A percentile compares a stretch with the other conserved stretches of the same genome.
Conservation (phyloP, 2,113 vertebrate genomes). For the Peromyscus maniculatus region DNA sequence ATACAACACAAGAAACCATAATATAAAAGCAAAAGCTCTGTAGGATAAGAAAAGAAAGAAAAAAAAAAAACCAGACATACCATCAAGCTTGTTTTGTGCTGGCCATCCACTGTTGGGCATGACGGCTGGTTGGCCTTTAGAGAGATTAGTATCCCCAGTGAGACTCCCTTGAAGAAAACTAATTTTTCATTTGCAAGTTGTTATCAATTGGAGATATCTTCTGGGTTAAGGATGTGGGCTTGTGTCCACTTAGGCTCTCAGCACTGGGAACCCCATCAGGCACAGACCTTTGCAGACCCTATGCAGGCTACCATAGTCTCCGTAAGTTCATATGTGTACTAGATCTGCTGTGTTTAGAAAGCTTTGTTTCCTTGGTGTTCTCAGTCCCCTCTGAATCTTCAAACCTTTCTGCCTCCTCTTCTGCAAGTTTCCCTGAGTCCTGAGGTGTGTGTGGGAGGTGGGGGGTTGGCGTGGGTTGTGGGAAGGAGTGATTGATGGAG, state of each 20-base stretch:
- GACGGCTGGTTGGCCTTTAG: neutral
- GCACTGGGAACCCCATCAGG: too few relatives aligned
- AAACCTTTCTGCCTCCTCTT: neutral
- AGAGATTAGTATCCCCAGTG: neutral
- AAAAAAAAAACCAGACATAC: neutral
- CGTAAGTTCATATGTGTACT: neutral
- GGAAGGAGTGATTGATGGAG: neutral
- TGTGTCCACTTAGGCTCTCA: too few relatives aligned
- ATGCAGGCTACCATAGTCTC: neutral
- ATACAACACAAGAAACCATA: neutral
- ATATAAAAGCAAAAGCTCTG: neutral
- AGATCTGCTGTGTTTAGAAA: neutral
- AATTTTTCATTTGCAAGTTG: too few relatives aligned
- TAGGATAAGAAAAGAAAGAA: neutral
- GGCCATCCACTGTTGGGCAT: neutral
- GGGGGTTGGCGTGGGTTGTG: accelerated
- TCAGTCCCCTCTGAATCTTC: neutral
- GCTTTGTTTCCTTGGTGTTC: neutral
- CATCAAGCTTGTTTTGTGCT: neutral
- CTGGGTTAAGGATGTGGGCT: too few relatives aligned
- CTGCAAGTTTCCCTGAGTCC: neutral
- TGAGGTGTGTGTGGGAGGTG: neutral
- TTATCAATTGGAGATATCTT: too few relatives aligned
- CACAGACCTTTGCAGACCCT: too few relatives aligned
- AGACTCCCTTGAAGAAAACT: neutral